Evolutionary conservation across 2,797 vertebrate species (phyloP).

Genomic region (Alauda arvensis): DNA sequence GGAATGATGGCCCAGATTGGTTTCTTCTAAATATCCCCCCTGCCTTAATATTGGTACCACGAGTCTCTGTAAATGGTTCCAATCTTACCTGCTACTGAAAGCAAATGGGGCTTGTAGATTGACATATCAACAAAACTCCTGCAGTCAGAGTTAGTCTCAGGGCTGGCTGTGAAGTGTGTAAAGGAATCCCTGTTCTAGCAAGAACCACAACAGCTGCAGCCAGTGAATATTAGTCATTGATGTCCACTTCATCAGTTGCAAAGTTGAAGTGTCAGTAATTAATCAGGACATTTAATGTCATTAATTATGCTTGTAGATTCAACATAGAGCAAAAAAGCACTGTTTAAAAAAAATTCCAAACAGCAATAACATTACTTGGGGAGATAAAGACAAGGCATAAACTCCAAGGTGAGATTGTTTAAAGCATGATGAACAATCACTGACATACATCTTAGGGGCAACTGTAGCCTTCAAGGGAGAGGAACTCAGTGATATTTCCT

Average conservation of each 20-base stretch:
- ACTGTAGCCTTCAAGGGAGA: not conserved
- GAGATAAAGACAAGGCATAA: not conserved
- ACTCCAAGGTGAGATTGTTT: not conserved
- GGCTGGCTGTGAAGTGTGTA: not conserved
- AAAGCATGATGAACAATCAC: not conserved
- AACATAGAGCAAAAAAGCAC: rapidly evolving
- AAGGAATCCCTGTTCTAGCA: not conserved
- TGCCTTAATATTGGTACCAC: not conserved
- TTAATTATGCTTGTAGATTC: not conserved
- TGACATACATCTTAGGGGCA: not conserved
- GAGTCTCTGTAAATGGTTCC: not conserved
- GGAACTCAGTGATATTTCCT: not conserved
- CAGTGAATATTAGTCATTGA: not conserved
- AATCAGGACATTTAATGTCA: not conserved
- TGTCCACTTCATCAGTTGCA: not conserved
- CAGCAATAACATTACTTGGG: not conserved
- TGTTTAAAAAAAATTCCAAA: not conserved
- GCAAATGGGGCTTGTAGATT: not conserved
- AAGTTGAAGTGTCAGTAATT: not conserved
- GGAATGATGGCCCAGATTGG: not conserved
- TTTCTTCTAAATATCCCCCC: not conserved
- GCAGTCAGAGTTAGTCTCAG: not conserved
- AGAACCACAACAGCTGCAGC: rapidly evolving
- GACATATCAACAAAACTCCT: not conserved
- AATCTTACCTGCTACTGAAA: not conserved